Evolutionary conservation across 2,888 invertebrate species (phyloP).

Genomic region (Melieria picta): DNA sequence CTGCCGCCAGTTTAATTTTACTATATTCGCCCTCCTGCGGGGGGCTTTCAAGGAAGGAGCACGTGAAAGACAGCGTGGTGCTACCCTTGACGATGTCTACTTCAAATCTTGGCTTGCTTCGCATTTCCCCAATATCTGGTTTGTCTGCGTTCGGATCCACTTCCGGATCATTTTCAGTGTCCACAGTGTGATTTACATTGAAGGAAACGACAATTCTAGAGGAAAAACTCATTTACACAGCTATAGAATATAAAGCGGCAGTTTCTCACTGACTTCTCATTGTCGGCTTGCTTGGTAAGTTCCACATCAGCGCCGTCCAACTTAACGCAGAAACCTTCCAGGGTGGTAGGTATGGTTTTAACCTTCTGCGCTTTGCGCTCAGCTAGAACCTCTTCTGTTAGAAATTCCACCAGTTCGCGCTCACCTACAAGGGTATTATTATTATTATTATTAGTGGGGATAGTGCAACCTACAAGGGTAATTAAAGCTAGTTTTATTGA

Average conservation of each 20-base stretch:
- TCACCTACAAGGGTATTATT: constrained; percentile 77
- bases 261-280: constrained; percentile 68
- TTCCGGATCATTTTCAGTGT: constrained; percentile 79
- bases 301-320: constrained; percentile 86
- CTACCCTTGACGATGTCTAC: constrained; percentile 84
- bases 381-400: constrained; percentile 92
- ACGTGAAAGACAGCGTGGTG: constrained; percentile 84
- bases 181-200: constrained; percentile 95
- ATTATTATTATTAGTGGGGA: too few relatives aligned
- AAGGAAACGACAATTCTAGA: constrained; percentile 77
- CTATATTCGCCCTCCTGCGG: constrained; percentile 79
- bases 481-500: constrained; percentile 37
- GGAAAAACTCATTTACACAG: not conserved
- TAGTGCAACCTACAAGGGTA: constrained; percentile 72
- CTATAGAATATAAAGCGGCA: not conserved
- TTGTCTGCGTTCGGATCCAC: constrained; percentile 73
- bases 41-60: constrained; percentile 78
- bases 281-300: constrained; percentile 76
- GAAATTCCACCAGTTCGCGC: constrained; percentile 87
- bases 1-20: constrained; percentile 58
- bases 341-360: constrained; percentile 77
- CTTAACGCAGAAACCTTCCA: constrained; percentile 85
- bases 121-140: constrained; percentile 83
- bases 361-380: constrained; percentile 86
- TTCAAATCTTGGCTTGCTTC: constrained; percentile 91